Evolutionary conservation across 2,113 vertebrate genomes (phyloP).

Genomic region (Antigone vipio): DNA sequence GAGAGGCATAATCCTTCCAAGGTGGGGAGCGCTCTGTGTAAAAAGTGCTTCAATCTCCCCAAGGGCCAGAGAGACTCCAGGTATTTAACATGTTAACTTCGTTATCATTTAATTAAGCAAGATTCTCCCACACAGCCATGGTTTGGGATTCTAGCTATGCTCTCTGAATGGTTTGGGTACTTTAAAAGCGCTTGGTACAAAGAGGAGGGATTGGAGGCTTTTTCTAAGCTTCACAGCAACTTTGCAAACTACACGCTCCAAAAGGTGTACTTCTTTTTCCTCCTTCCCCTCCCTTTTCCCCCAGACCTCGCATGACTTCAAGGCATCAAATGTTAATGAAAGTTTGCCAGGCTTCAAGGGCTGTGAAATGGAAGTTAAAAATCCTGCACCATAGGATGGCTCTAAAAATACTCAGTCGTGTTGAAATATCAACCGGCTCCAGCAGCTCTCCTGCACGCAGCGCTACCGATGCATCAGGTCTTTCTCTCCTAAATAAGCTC

Average conservation of each 20-base stretch:
- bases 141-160: neutral
- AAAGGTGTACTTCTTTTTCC: neutral
- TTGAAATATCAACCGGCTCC: neutral
- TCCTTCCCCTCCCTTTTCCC: neutral
- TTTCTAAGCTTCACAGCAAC: neutral
- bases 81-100: neutral
- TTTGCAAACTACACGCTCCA: neutral
- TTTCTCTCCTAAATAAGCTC: neutral
- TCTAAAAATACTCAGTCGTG: constrained; percentile 51
- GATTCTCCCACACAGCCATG: neutral
- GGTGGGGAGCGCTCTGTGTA: neutral
- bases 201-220: neutral
- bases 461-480: neutral
- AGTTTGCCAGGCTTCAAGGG: constrained; percentile 53
- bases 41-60: neutral
- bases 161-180: neutral
- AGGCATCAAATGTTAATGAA: constrained; percentile 63
- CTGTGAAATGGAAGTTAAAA: constrained; percentile 56
- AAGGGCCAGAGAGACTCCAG: neutral
- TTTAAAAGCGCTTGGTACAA: neutral
- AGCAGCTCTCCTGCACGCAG: constrained; percentile 9
- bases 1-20: neutral
- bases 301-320: constrained; percentile 38
- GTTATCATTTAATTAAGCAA: neutral
- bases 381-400: constrained; percentile 42